phyloP scores from a whole-genome alignment of 2,113 vertebrate species.

The Recurvirostra avosetta region DNA sequence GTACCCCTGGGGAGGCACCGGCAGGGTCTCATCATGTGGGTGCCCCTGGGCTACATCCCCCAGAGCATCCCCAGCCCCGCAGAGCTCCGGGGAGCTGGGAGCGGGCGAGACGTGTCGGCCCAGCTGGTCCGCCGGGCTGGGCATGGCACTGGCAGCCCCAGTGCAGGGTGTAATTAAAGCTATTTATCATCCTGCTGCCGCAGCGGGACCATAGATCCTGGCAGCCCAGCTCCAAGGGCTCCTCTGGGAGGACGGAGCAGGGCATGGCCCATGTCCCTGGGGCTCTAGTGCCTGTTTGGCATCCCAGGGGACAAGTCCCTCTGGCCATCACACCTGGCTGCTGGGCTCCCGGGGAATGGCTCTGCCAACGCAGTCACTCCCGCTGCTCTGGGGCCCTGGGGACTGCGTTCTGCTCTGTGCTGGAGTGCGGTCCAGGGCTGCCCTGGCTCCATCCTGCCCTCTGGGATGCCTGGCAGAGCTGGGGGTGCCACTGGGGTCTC shows the following conservation, averaged over 20 bases:
- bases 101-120: background rate
- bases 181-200: slow-evolving; percentile 27
- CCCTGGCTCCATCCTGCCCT: background rate
- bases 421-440: background rate
- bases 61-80: background rate
- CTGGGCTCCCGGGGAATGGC: background rate
- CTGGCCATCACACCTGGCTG: background rate
- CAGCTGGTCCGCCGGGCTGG: background rate
- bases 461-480: background rate
- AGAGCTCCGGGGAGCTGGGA: background rate
- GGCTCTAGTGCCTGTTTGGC: background rate
- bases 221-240: background rate
- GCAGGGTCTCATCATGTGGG: rapidly evolving
- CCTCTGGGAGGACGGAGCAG: slow-evolving; percentile 23
- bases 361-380: background rate
- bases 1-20: background rate
- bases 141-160: background rate
- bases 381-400: background rate
- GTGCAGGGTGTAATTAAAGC: background rate
- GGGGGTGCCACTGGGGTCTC: background rate
- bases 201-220: background rate
- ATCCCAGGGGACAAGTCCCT: background rate
- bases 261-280: background rate
- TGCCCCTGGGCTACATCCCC: background rate
- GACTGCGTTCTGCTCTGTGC: background rate